Conservation (phyloP, 2,888 invertebrate species). For the Dugesia japonica region DNA sequence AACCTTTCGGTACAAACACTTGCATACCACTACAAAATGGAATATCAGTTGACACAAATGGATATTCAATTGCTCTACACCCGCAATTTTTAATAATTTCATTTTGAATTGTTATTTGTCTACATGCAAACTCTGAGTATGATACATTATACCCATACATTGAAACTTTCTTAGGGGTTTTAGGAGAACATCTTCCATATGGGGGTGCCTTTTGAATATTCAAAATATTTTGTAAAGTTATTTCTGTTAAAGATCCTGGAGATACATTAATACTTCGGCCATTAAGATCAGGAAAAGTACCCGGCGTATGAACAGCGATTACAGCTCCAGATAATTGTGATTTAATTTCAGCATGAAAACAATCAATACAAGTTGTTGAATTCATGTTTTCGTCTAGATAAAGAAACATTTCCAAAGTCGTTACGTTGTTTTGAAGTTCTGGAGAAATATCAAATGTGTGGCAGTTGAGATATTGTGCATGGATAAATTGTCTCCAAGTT, state of each 20-base stretch:
- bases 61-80: constrained; percentile 34
- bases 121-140: constrained; percentile 32
- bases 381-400: constrained; percentile 32
- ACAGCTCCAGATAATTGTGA: constrained; percentile 33
- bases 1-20: constrained; percentile 21
- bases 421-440: constrained; percentile 30
- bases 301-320: constrained; percentile 27
- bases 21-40: constrained; percentile 32
- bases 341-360: constrained; percentile 33
- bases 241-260: constrained; percentile 32
- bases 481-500: constrained; percentile 27
- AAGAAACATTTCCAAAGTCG: constrained; percentile 30
- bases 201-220: constrained; percentile 35
- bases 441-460: constrained; percentile 27
- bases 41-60: constrained; percentile 20
- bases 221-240: constrained; percentile 20
- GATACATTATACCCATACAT: constrained; percentile 23
- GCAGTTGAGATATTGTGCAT: constrained; percentile 33
- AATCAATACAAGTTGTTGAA: constrained; percentile 17
- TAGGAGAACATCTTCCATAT: constrained; percentile 31
- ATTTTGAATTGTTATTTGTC: constrained; percentile 30
- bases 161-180: constrained; percentile 20
- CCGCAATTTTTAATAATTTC: constrained; percentile 28
- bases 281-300: constrained; percentile 32
- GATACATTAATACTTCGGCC: constrained; percentile 30